phyloP scores from a whole-genome alignment of 2,797 vertebrate genomes.

The Phaenicophaeus curvirostris region DNA sequence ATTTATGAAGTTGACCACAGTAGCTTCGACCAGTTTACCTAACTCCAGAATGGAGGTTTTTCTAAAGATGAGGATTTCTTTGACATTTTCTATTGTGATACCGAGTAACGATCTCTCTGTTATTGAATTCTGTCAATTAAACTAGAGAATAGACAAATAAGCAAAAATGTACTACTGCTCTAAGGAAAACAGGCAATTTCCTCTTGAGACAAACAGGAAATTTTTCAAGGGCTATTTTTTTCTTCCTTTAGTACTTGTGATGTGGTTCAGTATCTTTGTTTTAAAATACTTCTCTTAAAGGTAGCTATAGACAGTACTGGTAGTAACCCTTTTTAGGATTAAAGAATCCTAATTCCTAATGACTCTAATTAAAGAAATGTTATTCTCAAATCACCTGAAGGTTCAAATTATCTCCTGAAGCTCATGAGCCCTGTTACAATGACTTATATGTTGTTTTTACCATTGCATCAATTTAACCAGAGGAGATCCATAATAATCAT shows the following conservation, averaged over 20 bases:
- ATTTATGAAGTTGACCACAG: background rate
- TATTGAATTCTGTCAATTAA: background rate
- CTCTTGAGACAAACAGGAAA: slow-evolving; percentile 49
- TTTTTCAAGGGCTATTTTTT: slow-evolving; percentile 32
- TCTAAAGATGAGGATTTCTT: background rate
- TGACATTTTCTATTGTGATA: background rate
- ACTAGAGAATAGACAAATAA: background rate
- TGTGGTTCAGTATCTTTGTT: background rate
- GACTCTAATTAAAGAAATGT: background rate
- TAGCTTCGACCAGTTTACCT: background rate
- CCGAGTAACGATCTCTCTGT: background rate
- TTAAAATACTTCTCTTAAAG: background rate
- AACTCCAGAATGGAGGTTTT: background rate
- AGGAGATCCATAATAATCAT: background rate
- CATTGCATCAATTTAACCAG: background rate
- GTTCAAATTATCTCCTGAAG: background rate
- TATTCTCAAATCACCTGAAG: rapidly evolving
- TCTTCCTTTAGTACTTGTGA: background rate
- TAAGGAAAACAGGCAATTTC: slow-evolving; percentile 46
- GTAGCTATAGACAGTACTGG: background rate
- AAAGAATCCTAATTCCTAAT: too few species aligned
- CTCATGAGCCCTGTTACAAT: background rate
- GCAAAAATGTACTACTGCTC: background rate
- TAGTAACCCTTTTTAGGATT: background rate
- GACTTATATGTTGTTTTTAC: background rate